phyloP scores from a whole-genome alignment of 2,113 vertebrate species.

The Nothocercus nigrocapillus region DNA sequence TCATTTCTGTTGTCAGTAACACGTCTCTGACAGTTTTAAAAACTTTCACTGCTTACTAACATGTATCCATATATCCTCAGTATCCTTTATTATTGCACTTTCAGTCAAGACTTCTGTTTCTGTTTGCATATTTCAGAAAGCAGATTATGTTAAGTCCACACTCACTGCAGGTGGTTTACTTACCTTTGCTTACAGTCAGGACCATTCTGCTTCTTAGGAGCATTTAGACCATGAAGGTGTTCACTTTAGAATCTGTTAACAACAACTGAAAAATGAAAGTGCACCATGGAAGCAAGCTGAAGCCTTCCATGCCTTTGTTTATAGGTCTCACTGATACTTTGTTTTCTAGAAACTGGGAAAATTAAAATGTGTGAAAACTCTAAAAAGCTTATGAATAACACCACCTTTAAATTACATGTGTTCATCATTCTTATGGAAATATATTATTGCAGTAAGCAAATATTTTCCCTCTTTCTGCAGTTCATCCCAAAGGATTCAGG shows the following conservation, averaged over 20 bases:
- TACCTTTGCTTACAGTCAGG: not conserved
- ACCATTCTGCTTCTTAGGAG: not conserved
- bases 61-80: not conserved
- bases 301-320: not conserved
- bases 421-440: not conserved
- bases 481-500: not conserved
- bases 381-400: not conserved
- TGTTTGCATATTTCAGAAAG: not conserved
- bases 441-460: not conserved
- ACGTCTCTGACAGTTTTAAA: constrained; percentile 8
- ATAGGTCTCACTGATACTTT: not conserved
- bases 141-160: not conserved
- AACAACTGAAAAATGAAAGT: not conserved
- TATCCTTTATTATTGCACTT: constrained; percentile 1
- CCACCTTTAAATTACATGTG: not conserved
- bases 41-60: constrained; percentile 6
- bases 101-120: not conserved
- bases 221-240: not conserved
- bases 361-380: not conserved
- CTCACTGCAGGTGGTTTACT: not conserved
- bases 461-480: not conserved
- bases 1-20: constrained; percentile 36
- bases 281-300: not conserved
- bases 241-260: not conserved
- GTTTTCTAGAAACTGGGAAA: not conserved